Percentiles rank a stretch among this genome's conserved stretches.
Evolutionary conservation across 2,113 vertebrate genomes (phyloP).

Genomic region (Dasyprocta punctata): DNA sequence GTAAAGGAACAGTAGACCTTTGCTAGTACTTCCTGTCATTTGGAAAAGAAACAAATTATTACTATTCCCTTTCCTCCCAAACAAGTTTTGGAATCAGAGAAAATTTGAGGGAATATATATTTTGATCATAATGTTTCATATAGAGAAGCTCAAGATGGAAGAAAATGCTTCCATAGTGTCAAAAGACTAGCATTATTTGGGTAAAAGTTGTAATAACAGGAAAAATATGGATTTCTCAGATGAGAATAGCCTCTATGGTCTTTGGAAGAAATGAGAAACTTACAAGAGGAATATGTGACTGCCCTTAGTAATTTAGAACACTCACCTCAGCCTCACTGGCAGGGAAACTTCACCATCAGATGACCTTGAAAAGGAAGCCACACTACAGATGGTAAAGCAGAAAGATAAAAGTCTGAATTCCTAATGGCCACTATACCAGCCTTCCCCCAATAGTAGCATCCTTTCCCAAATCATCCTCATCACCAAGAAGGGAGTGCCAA

Average conservation of each 20-base stretch:
- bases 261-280: constrained; percentile 5
- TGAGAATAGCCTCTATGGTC: neutral
- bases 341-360: neutral
- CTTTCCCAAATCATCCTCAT: neutral
- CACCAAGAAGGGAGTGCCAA: neutral
- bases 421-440: neutral
- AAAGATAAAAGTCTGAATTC: neutral
- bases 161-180: neutral
- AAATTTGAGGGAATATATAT: neutral
- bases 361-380: neutral
- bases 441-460: neutral
- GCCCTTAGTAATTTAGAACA: neutral
- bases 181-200: neutral
- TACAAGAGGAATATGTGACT: neutral
- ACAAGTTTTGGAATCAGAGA: constrained; percentile 23
- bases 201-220: neutral
- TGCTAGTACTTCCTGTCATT: neutral
- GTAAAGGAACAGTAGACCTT: neutral
- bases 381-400: neutral
- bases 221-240: neutral
- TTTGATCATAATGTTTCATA: constrained; percentile 34
- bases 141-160: neutral
- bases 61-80: neutral
- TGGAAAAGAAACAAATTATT: constrained; percentile 2
- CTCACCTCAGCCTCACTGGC: neutral